Conservation (phyloP, 2,888 invertebrate species). For the Phengaris alcon region DNA sequence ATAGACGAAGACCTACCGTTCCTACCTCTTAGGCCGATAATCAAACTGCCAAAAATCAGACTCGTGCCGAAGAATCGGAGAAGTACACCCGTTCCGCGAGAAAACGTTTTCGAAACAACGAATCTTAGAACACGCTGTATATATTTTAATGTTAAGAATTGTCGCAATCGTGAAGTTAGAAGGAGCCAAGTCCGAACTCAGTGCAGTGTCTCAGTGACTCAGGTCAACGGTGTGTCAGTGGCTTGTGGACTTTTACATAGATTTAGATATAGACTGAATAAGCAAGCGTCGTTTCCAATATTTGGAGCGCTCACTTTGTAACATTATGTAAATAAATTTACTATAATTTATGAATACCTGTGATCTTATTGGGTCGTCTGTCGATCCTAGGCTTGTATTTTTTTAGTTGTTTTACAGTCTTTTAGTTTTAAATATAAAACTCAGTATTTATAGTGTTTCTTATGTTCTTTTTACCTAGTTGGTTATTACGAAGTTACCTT, state of each 20-base stretch:
- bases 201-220: constrained; percentile 36
- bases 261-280: constrained; percentile 65
- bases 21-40: constrained; percentile 49
- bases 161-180: constrained; percentile 49
- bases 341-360: constrained; percentile 38
- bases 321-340: constrained; percentile 32
- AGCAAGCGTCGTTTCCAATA: constrained; percentile 59
- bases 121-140: constrained; percentile 50
- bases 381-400: constrained; percentile 20
- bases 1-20: constrained; percentile 57
- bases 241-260: constrained; percentile 65
- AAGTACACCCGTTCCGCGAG: constrained; percentile 47
- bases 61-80: constrained; percentile 45
- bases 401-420: constrained; percentile 3
- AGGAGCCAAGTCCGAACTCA: constrained; percentile 40
- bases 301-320: constrained; percentile 57
- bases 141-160: constrained; percentile 60
- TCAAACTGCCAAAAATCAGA: constrained; percentile 53
- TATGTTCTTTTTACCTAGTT: background rate
- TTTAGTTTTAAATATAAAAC: constrained; percentile 20
- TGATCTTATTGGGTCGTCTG: constrained; percentile 29
- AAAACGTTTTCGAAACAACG: constrained; percentile 58
- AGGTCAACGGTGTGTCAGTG: constrained; percentile 47
- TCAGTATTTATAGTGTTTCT: background rate
- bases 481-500: background rate